Evolutionary conservation across 2,888 invertebrate genomes (phyloP).

Genomic region (Limnephilus marmoratus): DNA sequence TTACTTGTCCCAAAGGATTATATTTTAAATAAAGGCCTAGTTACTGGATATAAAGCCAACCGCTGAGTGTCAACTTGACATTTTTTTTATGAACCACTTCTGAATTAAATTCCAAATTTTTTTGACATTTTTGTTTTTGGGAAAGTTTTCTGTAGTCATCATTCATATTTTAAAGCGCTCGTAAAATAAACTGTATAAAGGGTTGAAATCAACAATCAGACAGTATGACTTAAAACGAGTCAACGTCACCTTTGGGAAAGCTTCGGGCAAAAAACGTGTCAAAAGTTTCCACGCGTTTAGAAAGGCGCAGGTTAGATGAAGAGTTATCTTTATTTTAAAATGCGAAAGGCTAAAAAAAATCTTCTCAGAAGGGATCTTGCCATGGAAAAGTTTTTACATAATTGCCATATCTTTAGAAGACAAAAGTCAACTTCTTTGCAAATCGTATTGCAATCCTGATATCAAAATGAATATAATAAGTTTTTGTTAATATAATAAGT

Average conservation of each 20-base stretch:
- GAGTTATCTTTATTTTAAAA: neutral
- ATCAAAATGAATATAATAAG: neutral
- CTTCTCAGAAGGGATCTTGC: neutral
- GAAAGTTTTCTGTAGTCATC: neutral
- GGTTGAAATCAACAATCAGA: neutral
- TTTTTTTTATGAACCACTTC: neutral
- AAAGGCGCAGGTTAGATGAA: neutral
- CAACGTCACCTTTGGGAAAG: neutral
- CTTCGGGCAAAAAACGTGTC: neutral
- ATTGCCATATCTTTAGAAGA: neutral
- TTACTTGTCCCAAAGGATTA: constrained; percentile 2
- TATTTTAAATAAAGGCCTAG: neutral
- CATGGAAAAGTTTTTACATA: neutral
- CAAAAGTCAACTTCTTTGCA: neutral
- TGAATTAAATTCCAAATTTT: neutral
- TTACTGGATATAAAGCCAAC: neutral
- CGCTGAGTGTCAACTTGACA: neutral
- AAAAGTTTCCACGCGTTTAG: neutral
- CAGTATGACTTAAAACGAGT: neutral
- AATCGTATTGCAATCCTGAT: neutral
- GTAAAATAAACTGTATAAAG: neutral
- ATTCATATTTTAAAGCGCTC: neutral
- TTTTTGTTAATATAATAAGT: no score
- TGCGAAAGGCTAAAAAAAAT: neutral
- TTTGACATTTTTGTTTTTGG: neutral